These are phyloP conservation scores for Drosophila nr. medialis DNA, from an alignment of 2,888 invertebrate species.

Conservation along the genomic window DNA sequence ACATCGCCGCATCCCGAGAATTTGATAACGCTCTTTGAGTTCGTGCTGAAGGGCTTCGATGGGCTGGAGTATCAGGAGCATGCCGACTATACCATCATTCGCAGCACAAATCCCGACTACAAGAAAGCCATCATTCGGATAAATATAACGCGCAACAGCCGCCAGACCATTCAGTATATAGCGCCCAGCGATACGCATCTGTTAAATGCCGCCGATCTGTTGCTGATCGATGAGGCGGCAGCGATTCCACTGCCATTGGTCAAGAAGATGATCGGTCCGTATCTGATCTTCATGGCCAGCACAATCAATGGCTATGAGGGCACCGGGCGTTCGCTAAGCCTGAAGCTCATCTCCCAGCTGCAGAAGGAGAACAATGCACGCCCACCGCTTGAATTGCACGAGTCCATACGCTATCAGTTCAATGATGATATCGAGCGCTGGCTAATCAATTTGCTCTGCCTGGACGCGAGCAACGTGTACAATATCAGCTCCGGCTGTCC, in stretches of 20 bases:
- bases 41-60: constrained; percentile 97
- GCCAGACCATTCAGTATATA: constrained; percentile 99
- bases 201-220: constrained; percentile 95
- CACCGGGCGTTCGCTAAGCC: constrained; percentile 96
- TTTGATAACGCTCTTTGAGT: constrained; percentile 98
- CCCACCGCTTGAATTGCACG: constrained; percentile 89
- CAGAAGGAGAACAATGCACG: constrained; percentile 87
- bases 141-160: constrained; percentile 94
- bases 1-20: constrained; percentile 99
- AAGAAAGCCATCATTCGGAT: constrained; percentile 98
- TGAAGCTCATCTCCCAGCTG: constrained; percentile 97
- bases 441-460: constrained; percentile 95
- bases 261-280: constrained; percentile 94
- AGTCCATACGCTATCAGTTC: constrained; percentile 96
- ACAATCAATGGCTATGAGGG: constrained; percentile 99
- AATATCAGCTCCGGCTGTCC: constrained; percentile 92
- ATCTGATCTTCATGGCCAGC: constrained; percentile 97
- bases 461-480: constrained; percentile 91
- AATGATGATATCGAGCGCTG: constrained; percentile 95
- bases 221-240: constrained; percentile 99
- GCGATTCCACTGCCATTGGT: constrained; percentile 98
- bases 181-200: constrained; percentile 95
- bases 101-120: constrained; percentile 97
- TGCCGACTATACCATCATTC: constrained; percentile 96
- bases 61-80: constrained; percentile 97